phyloP scores from a whole-genome alignment of 2,113 vertebrate genomes.

The Nycticebus coucang region DNA sequence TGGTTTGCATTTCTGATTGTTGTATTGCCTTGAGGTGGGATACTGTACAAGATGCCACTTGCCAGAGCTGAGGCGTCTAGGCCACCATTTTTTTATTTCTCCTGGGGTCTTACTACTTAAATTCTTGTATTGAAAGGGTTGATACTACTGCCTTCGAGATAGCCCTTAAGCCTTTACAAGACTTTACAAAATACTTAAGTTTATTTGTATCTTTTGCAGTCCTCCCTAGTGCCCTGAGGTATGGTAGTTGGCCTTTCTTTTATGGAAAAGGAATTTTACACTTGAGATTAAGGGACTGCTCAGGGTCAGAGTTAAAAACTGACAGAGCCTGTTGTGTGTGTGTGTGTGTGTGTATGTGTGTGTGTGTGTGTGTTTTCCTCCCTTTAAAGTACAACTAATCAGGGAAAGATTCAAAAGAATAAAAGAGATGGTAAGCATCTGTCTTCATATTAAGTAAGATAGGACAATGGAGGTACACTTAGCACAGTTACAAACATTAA shows the following conservation, averaged over 20 bases:
- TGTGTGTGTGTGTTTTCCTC: no score
- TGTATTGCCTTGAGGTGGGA: not conserved
- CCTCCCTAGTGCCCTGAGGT: not conserved
- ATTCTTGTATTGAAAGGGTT: not conserved
- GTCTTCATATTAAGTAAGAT: not conserved
- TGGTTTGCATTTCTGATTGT: not conserved
- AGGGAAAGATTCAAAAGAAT: not conserved
- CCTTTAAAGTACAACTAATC: not conserved
- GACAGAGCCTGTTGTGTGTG: not conserved
- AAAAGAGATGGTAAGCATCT: not conserved
- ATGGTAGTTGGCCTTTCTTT: not conserved
- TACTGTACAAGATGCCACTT: not conserved
- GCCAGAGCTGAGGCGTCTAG: not conserved
- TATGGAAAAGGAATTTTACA: not conserved
- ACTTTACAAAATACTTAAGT: not conserved
- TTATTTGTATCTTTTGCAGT: not conserved
- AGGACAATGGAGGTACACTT: not conserved
- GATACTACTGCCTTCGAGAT: not conserved
- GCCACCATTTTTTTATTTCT: not conserved
- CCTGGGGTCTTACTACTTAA: not conserved
- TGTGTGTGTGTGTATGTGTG: no score
- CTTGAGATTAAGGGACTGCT: constrained; percentile 37
- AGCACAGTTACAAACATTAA: not conserved
- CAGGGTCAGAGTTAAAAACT: constrained; percentile 1
- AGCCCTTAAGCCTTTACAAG: not conserved